Evolutionary conservation across 2,797 vertebrate genomes (phyloP).

Genomic region (Sebastes ruberrimus): DNA sequence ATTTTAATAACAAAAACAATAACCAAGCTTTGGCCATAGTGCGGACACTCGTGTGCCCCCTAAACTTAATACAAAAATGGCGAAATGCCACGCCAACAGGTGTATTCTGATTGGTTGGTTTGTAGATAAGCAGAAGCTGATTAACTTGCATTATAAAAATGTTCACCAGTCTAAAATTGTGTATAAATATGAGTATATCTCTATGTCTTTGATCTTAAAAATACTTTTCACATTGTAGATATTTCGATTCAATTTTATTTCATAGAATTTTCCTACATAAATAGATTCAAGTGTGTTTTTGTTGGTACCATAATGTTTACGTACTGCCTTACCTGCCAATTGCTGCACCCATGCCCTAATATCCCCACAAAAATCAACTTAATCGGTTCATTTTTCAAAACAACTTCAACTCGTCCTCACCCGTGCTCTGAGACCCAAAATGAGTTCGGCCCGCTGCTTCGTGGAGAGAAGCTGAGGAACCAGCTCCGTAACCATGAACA

Average conservation of each 20-base stretch:
- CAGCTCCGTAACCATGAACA: constrained; percentile 77
- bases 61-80: too few relatives aligned
- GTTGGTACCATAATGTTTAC: background rate
- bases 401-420: constrained; percentile 54
- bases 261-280: too few relatives aligned
- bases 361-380: background rate
- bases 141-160: too few relatives aligned
- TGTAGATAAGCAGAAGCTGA: too few relatives aligned
- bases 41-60: too few relatives aligned
- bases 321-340: background rate
- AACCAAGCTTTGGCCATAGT: too few relatives aligned
- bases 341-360: background rate
- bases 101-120: too few relatives aligned
- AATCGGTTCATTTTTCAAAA: background rate
- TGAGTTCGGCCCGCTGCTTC: constrained; percentile 83
- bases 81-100: too few relatives aligned
- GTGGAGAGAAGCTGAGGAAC: constrained; percentile 81
- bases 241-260: background rate
- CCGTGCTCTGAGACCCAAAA: constrained; percentile 84
- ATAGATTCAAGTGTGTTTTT: background rate
- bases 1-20: too few relatives aligned
- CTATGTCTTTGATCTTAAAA: background rate
- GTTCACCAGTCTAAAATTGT: too few relatives aligned
- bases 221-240: background rate
- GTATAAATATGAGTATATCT: too few relatives aligned